Evolutionary conservation across 2,888 invertebrate species (phyloP).

Genomic region (Ennomos quercinarius): DNA sequence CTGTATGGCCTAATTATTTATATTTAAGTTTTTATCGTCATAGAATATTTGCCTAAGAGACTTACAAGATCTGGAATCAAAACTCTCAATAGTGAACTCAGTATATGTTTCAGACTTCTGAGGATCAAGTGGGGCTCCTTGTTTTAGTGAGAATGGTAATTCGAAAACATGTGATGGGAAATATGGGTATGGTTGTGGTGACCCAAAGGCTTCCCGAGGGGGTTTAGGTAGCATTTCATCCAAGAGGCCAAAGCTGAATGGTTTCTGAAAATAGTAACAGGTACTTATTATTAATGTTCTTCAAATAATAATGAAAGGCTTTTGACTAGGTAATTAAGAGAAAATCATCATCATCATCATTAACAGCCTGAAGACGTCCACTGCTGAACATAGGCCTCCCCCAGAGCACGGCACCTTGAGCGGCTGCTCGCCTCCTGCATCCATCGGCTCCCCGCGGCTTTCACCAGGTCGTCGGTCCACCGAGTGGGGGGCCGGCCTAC

Average conservation of each 20-base stretch:
- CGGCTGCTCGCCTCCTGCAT: too few species aligned
- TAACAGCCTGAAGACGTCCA: too few species aligned
- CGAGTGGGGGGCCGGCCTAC: too few species aligned
- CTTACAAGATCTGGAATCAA: conserved; percentile 74
- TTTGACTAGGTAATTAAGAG: too few species aligned
- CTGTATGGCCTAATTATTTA: too few species aligned
- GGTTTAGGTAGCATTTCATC: conserved; percentile 78
- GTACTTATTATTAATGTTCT: not conserved
- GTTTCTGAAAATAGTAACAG: conserved; percentile 63
- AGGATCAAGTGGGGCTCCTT: conserved; percentile 46
- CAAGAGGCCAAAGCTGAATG: conserved; percentile 76
- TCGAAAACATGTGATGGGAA: conserved; percentile 78
- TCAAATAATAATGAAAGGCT: too few species aligned
- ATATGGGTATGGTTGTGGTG: conserved; percentile 76
- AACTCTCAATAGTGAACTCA: conserved; percentile 72
- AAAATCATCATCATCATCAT: too few species aligned
- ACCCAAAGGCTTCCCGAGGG: conserved; percentile 65
- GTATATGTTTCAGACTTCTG: conserved; percentile 60
- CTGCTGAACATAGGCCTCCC: too few species aligned
- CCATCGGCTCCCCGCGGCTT: too few species aligned
- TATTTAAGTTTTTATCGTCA: not conserved
- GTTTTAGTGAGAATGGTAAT: conserved; percentile 68
- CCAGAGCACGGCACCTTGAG: too few species aligned
- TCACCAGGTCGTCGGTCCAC: too few species aligned
- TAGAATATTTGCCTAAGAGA: conserved; percentile 26